A percentile compares a stretch with the other conserved stretches of the same genome.
Conservation (phyloP, 2,113 vertebrate genomes). For the Scophthalmus maximus region DNA sequence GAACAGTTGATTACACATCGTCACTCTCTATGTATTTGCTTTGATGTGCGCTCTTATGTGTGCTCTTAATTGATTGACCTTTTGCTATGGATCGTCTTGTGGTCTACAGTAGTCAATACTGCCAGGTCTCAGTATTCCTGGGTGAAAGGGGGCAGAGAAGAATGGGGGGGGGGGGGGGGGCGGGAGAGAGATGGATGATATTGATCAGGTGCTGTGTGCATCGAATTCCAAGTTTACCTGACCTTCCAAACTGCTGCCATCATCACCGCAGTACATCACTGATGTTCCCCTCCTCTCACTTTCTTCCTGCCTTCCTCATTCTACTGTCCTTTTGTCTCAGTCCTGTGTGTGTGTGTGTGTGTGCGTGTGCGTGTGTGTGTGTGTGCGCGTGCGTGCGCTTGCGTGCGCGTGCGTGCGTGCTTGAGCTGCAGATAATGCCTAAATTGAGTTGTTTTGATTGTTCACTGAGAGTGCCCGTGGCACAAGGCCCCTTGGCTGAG, state of each 20-base stretch:
- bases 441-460: constrained; percentile 83
- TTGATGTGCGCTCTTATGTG: constrained; percentile 67
- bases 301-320: constrained; percentile 56
- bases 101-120: constrained; percentile 69
- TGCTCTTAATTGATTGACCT: constrained; percentile 79
- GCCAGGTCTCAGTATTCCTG: constrained; percentile 64
- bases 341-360: constrained; percentile 46
- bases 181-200: constrained; percentile 49
- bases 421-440: constrained; percentile 78
- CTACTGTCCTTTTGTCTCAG: constrained; percentile 71
- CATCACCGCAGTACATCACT: constrained; percentile 56
- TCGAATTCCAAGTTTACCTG: constrained; percentile 71
- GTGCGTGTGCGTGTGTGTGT: constrained; percentile 24
- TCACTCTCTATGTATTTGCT: constrained; percentile 48
- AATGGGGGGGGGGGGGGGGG: constrained; percentile 4
- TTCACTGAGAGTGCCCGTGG: constrained; percentile 74
- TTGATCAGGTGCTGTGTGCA: constrained; percentile 72
- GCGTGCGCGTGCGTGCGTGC: constrained; percentile 48
- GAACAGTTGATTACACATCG: constrained; percentile 72
- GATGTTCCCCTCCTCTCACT: constrained; percentile 46
- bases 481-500: constrained; percentile 69
- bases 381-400: constrained; percentile 14
- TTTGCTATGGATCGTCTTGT: constrained; percentile 69
- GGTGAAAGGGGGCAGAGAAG: constrained; percentile 24
- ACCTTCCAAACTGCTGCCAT: constrained; percentile 77